These are phyloP conservation scores for Rhizomys pruinosus DNA, from an alignment of 2,113 vertebrate genomes.

Conservation along the genomic window DNA sequence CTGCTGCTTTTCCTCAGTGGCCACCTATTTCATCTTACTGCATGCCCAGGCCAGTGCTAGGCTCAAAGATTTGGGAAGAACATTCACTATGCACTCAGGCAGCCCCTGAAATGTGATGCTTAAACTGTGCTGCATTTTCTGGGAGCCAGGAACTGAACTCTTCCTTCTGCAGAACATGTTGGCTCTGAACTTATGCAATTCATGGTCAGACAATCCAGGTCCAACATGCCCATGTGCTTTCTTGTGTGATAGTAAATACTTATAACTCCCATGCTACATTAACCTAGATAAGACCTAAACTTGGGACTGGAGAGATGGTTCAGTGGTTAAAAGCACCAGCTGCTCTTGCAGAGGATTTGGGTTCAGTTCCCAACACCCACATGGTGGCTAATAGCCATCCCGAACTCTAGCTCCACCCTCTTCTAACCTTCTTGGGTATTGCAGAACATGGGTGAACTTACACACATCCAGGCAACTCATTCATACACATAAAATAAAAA, in stretches of 20 bases:
- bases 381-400: no score
- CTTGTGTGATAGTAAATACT: background rate
- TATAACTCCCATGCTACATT: background rate
- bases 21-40: background rate
- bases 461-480: no score
- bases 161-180: rapidly evolving
- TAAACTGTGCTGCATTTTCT: background rate
- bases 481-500: no score
- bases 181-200: background rate
- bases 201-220: no score
- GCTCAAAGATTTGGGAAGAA: background rate
- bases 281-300: background rate
- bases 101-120: background rate
- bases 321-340: no score
- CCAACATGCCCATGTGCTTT: background rate
- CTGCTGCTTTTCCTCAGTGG: background rate
- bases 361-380: no score
- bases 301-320: no score
- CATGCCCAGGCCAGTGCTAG: background rate
- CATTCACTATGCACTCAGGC: background rate
- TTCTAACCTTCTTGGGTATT: no score
- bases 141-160: background rate
- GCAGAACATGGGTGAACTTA: no score
- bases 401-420: no score
- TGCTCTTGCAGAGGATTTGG: no score